Percentiles rank a stretch among this genome's conserved stretches.
These are phyloP conservation scores for Hybognathus amarus DNA, from an alignment of 2,797 vertebrate genomes.

Conservation along the genomic window DNA sequence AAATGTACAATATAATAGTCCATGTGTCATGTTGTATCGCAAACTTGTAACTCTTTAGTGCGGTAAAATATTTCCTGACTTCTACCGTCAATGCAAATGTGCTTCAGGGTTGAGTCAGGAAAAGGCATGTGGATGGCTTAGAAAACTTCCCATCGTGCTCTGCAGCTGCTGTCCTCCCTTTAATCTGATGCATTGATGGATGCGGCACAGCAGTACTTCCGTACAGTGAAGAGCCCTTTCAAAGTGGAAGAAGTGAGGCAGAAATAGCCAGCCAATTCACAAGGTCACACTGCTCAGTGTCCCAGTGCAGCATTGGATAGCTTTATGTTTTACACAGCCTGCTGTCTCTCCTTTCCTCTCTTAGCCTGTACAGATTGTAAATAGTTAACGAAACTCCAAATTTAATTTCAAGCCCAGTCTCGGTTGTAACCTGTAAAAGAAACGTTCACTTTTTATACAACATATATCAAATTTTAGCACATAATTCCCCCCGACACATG, in stretches of 20 bases:
- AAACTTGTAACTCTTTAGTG: conserved; percentile 23
- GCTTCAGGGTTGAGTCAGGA: conserved; percentile 67
- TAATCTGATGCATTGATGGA: conserved; percentile 73
- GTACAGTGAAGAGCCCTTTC: conserved; percentile 64
- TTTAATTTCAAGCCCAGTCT: conserved; percentile 72
- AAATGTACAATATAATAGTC: conserved; percentile 54
- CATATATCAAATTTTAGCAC: neutral
- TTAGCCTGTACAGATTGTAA: conserved; percentile 25
- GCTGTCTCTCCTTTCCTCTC: conserved; percentile 24
- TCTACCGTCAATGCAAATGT: conserved; percentile 48
- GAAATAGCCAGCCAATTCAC: conserved; percentile 74
- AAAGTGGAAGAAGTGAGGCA: conserved; percentile 71
- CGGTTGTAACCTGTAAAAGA: conserved; percentile 71
- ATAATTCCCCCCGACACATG: neutral
- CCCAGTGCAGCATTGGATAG: conserved; percentile 52
- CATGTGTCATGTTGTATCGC: conserved; percentile 12
- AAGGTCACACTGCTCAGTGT: conserved; percentile 74
- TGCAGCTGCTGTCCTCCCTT: conserved; percentile 33
- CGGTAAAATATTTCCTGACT: neutral
- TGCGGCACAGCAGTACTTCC: conserved; percentile 64
- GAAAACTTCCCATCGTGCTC: conserved; percentile 26
- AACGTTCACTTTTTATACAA: conserved; percentile 70
- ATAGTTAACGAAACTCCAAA: conserved; percentile 70
- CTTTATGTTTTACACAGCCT: conserved; percentile 64
- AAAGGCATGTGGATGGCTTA: conserved; percentile 57